phyloP scores from a whole-genome alignment of 2,888 invertebrate species.

The Apamea anceps region DNA sequence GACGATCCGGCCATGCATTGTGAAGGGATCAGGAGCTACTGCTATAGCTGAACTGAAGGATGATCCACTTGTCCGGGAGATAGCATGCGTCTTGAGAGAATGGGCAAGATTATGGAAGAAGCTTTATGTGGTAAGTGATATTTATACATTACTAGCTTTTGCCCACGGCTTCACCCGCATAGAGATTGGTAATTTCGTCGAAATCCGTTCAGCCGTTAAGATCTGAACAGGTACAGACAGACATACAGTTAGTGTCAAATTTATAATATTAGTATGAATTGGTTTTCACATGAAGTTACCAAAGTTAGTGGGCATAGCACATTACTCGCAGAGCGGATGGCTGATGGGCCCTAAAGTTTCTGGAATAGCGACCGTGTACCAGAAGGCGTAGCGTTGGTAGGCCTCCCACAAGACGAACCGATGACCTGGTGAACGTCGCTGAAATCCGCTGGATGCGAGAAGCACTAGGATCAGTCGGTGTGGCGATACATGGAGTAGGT shows the following conservation, averaged over 20 bases:
- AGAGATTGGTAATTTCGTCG: background rate
- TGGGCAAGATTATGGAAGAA: slow-evolving; percentile 98
- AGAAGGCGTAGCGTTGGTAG: background rate
- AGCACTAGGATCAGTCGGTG: background rate
- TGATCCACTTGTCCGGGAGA: slow-evolving; percentile 97
- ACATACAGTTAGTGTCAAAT: background rate
- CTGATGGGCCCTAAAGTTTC: background rate
- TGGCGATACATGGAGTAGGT: background rate
- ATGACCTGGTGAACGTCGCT: background rate
- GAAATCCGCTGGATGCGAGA: background rate
- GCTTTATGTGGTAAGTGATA: slow-evolving; percentile 94
- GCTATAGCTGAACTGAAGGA: slow-evolving; percentile 96
- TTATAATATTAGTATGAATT: too few relatives aligned
- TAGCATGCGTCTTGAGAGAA: slow-evolving; percentile 97
- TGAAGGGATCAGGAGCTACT: slow-evolving; percentile 94
- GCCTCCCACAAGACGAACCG: background rate
- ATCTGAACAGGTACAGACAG: background rate
- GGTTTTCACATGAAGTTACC: too few relatives aligned
- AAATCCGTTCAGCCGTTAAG: background rate
- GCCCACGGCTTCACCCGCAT: too few relatives aligned
- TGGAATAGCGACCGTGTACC: background rate
- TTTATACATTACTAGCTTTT: background rate
- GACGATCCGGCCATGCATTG: slow-evolving; percentile 95
- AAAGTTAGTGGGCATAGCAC: background rate
- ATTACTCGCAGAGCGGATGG: background rate